Evolutionary conservation across 2,797 vertebrate species (phyloP), one percentile per base, ranked within the genome.

Genomic region (Xiphophorus birchmanni): DNA sequence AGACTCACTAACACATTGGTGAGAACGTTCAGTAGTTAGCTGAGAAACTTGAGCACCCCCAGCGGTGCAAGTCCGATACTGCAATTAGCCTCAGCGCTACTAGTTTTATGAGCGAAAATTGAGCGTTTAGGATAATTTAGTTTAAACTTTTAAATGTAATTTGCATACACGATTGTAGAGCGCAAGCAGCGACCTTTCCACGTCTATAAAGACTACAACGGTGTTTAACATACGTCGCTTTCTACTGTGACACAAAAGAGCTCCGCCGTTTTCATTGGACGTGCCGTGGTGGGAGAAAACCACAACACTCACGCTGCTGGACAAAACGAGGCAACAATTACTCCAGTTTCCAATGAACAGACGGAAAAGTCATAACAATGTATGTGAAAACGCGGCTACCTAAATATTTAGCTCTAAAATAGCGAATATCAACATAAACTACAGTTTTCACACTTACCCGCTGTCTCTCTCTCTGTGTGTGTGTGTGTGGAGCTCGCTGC

Each of bases 361-460:
- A 12, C 1, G 3, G 18, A 5, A 42, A 11, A 4, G 37, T 4
- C 23, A 72, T 23, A 42, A 29, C 12, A 29, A 52, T 5, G 3
- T 12, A 12, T 12, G 32, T 29, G 48, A 4, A 35, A 3, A n/a
- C 32, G 4, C 58, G 15, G 29, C 1, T 26, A 79, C 0, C 4
- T 0, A 7, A 11, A 56, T 6, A 15, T 42, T 11, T 10, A n/a
- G 23, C n/a, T 37, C 0, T 11, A 23, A 42, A 6, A 2, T 10
- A 60, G 58, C 18, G 3, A 7, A 37, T 58, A 73, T 60, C 23
- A 45, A 35, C 32, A 11, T 69, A 52, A 21, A 18, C 44, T 5
- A 4, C 1, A 37, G 40, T 65, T 3, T 54, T 47, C 21, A 52
- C 71, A 88, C 83, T 89, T 83, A 93, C 89, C 91, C 83, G 73